Base-by-base conservation (phyloP, 2,888 invertebrate species). In the Cerceris rybyensis region DNA sequence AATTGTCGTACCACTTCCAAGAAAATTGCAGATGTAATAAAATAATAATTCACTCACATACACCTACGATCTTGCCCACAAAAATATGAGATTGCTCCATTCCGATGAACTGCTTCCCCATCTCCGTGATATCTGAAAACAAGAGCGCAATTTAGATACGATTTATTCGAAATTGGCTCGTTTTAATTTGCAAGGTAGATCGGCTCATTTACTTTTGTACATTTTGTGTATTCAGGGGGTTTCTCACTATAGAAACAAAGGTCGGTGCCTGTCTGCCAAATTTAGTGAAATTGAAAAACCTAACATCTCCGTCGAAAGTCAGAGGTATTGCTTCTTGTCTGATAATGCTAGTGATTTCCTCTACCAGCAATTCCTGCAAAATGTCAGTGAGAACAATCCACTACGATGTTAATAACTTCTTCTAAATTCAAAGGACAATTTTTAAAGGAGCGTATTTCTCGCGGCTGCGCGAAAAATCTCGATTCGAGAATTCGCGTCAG, bases 11-110 rank as follows among this genome's bases (percentile, higher is more conserved):
- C 28, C 28, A 28, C 28, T 28, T 4, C 28, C 28, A 28, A 28
- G 2, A 28, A 28, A 28, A 16, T 41, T 43, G 59, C n/a, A 6
- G 6, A 6, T n/a, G 7, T 57, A 39, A 13, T 42, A 41, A n/a
- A 42, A 8, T 59, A 7, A 28, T 57, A 57, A 57, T 41, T 63
- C 86, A 93, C 94, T 93, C 92, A 95, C 95, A 92, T 93, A 90
- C 95, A 95, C 75, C 93, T 91, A 28, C 92, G 87, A 85, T 94
- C 93, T 75, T 95, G 94, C 17, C 95, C 95, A 86, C 95, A 95
- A 88, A 95, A 95, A 88, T 95, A 94, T 0, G 95, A 94, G 80
- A 95, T 94, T 8, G 93, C 94, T 86, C 94, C 93, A 13, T 91
- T 88, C 81, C 93, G 93, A 39, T 90, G 87, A 14, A 89, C 11